Evolutionary conservation across 2,113 vertebrate genomes (phyloP), one percentile per base, ranked within the genome.

Genomic region (Baryphthengus martii): DNA sequence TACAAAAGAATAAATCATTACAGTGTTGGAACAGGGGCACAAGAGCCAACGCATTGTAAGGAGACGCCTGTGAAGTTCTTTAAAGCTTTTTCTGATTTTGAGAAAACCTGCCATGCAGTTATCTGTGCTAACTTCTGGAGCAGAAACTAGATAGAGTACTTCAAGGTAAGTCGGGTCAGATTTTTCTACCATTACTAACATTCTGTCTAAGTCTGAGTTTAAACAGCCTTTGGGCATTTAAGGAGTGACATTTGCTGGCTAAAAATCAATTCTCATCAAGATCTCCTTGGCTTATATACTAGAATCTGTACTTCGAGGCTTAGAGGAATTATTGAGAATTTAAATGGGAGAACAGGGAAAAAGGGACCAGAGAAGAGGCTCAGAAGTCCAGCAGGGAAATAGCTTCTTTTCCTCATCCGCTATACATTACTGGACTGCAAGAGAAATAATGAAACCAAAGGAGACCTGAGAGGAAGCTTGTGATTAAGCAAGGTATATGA

Each of bases 241-340:
- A 86, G 29, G 20, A 93, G 52, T 93, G 92, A 92, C 85, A 92
- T 87, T 95, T 93, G 7, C 86, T 45, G 49, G 80, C 84, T 96
- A 81, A 93, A 95, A 96, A 96, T 93, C 90, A 95, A 96, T 96
- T 94, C 76, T 94, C 83, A 94, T 96, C 92, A 92, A 87, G 86
- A 84, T 66, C 62, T 94, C 80, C 53, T 85, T 75, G 66, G 83
- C 49, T 92, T 92, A 68, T 65, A 26, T 42, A 75, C 76, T 87
- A 31, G 80, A 90, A 68, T 71, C 40, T n/a, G 15, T 82, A 72
- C 56, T 95, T 93, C 24, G 45, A 96, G 42, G 56, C 72, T 94
- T 70, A 85, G 82, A 74, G 82, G 85, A 96, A 90, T 91, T 95
- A 44, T 2, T 75, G 75, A 90, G 63, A 86, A 77, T 83, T 78